Evolutionary conservation across 2,888 invertebrate species (phyloP).

Genomic region (Bhutanitis thaidina): DNA sequence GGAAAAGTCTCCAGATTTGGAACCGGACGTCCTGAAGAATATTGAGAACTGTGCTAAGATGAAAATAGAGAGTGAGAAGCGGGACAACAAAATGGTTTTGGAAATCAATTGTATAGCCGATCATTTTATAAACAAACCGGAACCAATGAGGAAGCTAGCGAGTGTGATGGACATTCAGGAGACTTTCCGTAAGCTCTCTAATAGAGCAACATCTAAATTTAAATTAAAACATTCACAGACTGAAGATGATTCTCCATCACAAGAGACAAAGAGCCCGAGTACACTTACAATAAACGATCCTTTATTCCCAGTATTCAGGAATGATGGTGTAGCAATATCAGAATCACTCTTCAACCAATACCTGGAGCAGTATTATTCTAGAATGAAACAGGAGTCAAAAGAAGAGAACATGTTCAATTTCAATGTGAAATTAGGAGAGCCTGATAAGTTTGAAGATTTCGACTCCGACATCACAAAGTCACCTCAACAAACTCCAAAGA

Average conservation of each 20-base stretch:
- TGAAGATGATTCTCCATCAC: slow-evolving; percentile 51
- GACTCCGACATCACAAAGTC: slow-evolving; percentile 66
- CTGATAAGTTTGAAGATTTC: slow-evolving; percentile 71
- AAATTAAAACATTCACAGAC: slow-evolving; percentile 55
- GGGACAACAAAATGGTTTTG: slow-evolving; percentile 56
- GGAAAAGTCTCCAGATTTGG: slow-evolving; percentile 56
- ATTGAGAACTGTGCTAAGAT: slow-evolving; percentile 54
- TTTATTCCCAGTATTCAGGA: slow-evolving; percentile 86
- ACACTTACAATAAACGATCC: slow-evolving; percentile 89
- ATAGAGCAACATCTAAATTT: slow-evolving; percentile 79
- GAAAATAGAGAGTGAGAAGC: slow-evolving; percentile 52
- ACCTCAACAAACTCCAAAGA: slow-evolving; percentile 67
- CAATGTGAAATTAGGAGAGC: slow-evolving; percentile 56
- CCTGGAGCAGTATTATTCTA: slow-evolving; percentile 82
- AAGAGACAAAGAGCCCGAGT: slow-evolving; percentile 63
- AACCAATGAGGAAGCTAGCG: slow-evolving; percentile 64
- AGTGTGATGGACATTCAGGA: slow-evolving; percentile 84
- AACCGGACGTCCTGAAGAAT: slow-evolving; percentile 63
- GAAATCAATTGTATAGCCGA: slow-evolving; percentile 69
- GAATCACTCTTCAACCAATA: slow-evolving; percentile 85
- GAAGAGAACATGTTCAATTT: slow-evolving; percentile 67
- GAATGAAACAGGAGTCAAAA: slow-evolving; percentile 69
- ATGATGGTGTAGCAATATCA: slow-evolving; percentile 87
- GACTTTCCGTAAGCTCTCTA: slow-evolving; percentile 77
- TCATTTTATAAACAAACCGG: slow-evolving; percentile 72